A percentile compares a stretch with the other conserved stretches of the same genome.
These are phyloP conservation scores for Tromatobia lineatoria DNA, from an alignment of 2,888 invertebrate genomes.

Conservation along the genomic window DNA sequence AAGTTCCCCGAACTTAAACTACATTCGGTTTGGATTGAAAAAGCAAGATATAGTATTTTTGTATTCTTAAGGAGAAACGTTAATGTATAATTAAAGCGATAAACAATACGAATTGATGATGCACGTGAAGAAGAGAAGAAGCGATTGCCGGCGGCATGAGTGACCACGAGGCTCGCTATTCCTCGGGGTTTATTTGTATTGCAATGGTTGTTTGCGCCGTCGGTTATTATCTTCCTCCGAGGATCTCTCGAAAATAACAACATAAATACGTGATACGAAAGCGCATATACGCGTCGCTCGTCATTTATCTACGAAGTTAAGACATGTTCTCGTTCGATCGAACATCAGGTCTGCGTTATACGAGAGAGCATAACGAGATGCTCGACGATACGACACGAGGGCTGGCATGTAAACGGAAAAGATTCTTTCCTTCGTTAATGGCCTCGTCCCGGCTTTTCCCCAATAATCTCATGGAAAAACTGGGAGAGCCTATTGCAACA, in stretches of 20 bases:
- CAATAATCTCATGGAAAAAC: constrained; percentile 66
- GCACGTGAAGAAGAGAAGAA: constrained; percentile 33
- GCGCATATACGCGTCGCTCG: constrained; percentile 42
- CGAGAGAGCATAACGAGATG: constrained; percentile 53
- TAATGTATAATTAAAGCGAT: constrained; percentile 77
- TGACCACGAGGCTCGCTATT: not conserved
- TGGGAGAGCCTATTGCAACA: constrained; percentile 72
- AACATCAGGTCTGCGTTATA: constrained; percentile 55
- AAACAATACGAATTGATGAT: constrained; percentile 73
- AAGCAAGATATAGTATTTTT: constrained; percentile 79
- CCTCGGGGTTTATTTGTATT: constrained; percentile 26
- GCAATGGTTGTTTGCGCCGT: constrained; percentile 16
- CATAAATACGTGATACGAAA: constrained; percentile 49
- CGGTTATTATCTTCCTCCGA: constrained; percentile 21
- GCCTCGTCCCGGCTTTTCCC: constrained; percentile 77
- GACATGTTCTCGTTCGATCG: constrained; percentile 51
- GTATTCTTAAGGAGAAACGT: constrained; percentile 76
- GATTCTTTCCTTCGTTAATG: constrained; percentile 24
- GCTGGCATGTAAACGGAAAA: constrained; percentile 28
- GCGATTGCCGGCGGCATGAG: constrained; percentile 27
- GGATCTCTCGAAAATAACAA: constrained; percentile 63
- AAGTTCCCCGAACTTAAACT: constrained; percentile 69
- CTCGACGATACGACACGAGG: constrained; percentile 31
- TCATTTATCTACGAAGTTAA: constrained; percentile 45
- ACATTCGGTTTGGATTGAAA: constrained; percentile 77